phyloP scores from a whole-genome alignment of 2,888 invertebrate genomes.

The Nomada hirtipes region DNA sequence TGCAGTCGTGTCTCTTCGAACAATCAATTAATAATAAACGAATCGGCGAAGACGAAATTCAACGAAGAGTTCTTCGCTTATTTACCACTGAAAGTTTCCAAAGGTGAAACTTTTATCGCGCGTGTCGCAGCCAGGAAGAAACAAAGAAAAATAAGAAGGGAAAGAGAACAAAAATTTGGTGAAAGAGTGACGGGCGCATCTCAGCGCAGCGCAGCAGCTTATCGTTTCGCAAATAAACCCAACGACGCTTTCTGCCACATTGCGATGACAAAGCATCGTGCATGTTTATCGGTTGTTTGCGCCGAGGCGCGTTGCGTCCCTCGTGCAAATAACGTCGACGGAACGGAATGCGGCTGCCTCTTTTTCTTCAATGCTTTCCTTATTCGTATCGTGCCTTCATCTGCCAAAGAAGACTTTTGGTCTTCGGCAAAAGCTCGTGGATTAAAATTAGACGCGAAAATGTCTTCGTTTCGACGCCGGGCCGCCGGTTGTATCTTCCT shows the following conservation, averaged over 20 bases:
- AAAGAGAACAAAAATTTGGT: not conserved
- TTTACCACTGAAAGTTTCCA: not conserved
- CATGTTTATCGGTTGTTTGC: slow-evolving; percentile 74
- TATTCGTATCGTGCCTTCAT: slow-evolving; percentile 42
- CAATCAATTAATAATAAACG: not conserved
- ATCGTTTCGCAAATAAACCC: slow-evolving; percentile 70
- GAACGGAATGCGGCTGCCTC: slow-evolving; percentile 65
- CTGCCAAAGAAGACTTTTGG: slow-evolving; percentile 37
- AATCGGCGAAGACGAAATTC: not conserved
- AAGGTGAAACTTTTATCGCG: slow-evolving; percentile 8
- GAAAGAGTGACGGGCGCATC: slow-evolving; percentile 33
- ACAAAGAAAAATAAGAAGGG: not conserved
- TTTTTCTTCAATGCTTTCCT: slow-evolving; percentile 56
- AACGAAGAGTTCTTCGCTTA: not conserved
- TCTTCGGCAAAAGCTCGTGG: slow-evolving; percentile 39
- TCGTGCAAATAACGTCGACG: slow-evolving; percentile 60
- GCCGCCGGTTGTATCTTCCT: not conserved
- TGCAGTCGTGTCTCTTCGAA: too few species aligned
- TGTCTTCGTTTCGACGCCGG: not conserved
- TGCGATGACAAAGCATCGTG: slow-evolving; percentile 70
- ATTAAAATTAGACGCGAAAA: slow-evolving; percentile 41
- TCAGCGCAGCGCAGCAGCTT: slow-evolving; percentile 53
- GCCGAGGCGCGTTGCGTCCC: slow-evolving; percentile 56
- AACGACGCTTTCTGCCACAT: slow-evolving; percentile 43
- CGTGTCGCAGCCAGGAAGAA: not conserved